These are phyloP conservation scores for Lathronympha strigana DNA, from an alignment of 2,888 invertebrate genomes.

Conservation along the genomic window DNA sequence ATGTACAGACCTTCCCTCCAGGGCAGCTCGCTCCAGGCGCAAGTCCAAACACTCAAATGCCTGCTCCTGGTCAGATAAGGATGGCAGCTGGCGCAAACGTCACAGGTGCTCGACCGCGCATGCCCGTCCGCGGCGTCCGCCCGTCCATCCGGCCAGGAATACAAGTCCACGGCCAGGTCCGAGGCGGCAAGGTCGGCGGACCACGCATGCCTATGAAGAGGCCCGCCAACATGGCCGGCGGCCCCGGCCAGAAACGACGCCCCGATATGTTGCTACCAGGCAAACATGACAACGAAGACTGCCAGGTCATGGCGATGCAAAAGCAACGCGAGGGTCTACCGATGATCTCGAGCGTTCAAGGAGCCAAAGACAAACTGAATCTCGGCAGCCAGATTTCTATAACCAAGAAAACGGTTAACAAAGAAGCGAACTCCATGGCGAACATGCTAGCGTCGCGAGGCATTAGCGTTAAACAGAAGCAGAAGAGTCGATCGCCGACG, in stretches of 20 bases:
- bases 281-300: constrained; percentile 89
- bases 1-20: constrained; percentile 73
- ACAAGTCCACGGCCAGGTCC: constrained; percentile 73
- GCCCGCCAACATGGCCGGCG: constrained; percentile 57
- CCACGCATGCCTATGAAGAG: constrained; percentile 76
- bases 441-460: constrained; percentile 90
- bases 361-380: constrained; percentile 85
- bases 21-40: constrained; percentile 53
- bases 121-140: constrained; percentile 67
- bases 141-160: constrained; percentile 72
- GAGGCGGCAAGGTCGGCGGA: constrained; percentile 61
- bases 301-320: constrained; percentile 90
- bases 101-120: constrained; percentile 64
- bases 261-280: constrained; percentile 87
- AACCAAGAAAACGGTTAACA: constrained; percentile 86
- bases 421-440: constrained; percentile 90
- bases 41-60: constrained; percentile 55
- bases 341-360: constrained; percentile 90
- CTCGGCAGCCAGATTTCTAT: constrained; percentile 90
- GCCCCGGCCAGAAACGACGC: constrained; percentile 75
- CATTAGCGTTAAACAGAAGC: constrained; percentile 89
- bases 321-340: constrained; percentile 89
- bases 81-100: constrained; percentile 70
- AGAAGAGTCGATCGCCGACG: constrained; percentile 77
- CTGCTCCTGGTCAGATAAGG: constrained; percentile 67